These are phyloP conservation scores for Paracanthobrama guichenoti DNA, from an alignment of 2,113 vertebrate genomes.

Conservation along the genomic window DNA sequence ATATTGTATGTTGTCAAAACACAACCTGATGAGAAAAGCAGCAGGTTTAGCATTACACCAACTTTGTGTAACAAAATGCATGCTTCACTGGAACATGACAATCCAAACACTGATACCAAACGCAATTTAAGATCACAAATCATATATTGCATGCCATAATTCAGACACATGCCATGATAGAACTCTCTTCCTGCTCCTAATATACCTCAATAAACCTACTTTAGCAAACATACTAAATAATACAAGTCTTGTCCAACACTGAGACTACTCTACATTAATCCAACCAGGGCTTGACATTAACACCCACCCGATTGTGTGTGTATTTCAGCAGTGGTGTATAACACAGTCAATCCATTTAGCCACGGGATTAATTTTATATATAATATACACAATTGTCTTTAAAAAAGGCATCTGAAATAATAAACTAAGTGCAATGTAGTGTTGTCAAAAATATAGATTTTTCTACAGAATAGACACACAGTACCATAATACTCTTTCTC, in stretches of 20 bases:
- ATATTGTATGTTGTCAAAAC: conserved; percentile 11
- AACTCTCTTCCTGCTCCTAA: neutral
- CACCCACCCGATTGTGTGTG: no score
- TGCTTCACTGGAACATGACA: neutral
- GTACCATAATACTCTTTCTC: no score
- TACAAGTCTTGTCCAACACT: neutral
- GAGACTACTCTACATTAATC: no score
- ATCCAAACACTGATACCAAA: conserved; percentile 1
- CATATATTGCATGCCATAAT: neutral
- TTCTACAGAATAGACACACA: no score
- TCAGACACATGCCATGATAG: neutral
- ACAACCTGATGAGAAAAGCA: neutral
- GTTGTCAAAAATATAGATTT: no score
- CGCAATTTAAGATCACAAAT: neutral
- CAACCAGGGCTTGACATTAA: no score
- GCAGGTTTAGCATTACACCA: neutral
- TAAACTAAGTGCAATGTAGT: no score
- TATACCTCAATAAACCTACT: neutral
- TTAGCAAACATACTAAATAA: neutral
- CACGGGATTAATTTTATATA: no score
- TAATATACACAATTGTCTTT: no score
- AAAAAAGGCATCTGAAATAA: no score
- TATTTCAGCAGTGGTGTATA: no score
- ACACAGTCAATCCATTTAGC: no score
- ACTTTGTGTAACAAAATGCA: conserved; percentile 8